Conservation (phyloP, 2,888 invertebrate genomes). For the Oasisia sp. region DNA sequence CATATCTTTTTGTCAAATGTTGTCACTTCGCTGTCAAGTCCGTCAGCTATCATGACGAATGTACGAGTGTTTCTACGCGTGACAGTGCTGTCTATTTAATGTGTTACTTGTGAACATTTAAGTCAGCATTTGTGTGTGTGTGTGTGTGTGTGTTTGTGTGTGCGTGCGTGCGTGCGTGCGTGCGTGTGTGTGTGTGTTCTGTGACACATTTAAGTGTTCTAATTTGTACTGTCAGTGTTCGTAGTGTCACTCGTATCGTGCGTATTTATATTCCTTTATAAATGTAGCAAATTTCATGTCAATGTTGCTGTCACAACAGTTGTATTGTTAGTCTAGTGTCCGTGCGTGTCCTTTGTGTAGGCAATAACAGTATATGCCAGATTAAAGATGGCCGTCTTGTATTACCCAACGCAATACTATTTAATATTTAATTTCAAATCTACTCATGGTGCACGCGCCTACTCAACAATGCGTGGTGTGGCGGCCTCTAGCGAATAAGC, state of each 20-base stretch:
- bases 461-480: background rate
- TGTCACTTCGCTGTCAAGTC: background rate
- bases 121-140: background rate
- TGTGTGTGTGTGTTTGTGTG: too few relatives aligned
- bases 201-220: background rate
- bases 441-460: background rate
- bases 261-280: background rate
- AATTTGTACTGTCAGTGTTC: background rate
- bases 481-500: background rate
- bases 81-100: background rate
- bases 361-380: background rate
- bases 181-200: background rate
- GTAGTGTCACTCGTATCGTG: background rate
- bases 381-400: too few relatives aligned
- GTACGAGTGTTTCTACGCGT: background rate
- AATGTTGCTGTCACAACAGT: background rate
- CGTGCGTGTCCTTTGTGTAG: background rate
- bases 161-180: too few relatives aligned
- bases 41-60: background rate
- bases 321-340: background rate
- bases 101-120: background rate
- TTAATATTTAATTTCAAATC: background rate
- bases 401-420: background rate
- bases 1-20: background rate
- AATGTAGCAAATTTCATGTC: background rate